Conservation (phyloP, 2,113 vertebrate genomes). For the Chloropsis hardwickii region DNA sequence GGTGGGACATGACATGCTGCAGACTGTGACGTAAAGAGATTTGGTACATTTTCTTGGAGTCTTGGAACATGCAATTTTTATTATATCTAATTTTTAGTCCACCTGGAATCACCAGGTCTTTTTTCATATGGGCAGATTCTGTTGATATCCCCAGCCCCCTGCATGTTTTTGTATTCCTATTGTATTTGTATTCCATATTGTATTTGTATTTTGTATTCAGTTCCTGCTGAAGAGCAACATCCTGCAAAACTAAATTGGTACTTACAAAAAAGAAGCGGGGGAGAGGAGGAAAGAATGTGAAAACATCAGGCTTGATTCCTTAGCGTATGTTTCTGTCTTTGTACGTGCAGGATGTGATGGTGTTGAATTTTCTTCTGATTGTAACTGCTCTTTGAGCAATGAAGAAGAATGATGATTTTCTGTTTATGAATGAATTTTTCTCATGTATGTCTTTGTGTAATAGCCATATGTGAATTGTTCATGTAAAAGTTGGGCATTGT, state of each 20-base stretch:
- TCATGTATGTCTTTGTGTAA: background rate
- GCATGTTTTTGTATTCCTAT: background rate
- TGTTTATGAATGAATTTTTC: background rate
- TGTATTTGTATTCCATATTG: too few relatives aligned
- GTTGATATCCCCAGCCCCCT: rapidly evolving
- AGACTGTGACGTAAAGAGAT: background rate
- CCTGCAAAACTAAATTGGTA: background rate
- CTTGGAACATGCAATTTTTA: background rate
- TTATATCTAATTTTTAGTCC: background rate
- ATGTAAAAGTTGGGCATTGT: background rate
- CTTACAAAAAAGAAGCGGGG: background rate
- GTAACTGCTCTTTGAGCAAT: background rate
- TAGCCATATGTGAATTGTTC: background rate
- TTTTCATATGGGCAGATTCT: background rate
- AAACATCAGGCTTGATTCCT: background rate
- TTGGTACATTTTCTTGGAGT: background rate
- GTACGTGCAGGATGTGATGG: background rate
- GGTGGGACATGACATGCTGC: background rate
- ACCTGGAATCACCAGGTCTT: background rate
- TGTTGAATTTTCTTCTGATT: background rate
- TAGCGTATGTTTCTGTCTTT: background rate
- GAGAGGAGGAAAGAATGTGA: background rate
- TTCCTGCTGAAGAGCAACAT: too few relatives aligned
- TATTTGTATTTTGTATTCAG: too few relatives aligned
- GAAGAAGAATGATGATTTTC: background rate